phyloP scores from a whole-genome alignment of 2,797 vertebrate species.

The Alca torda region DNA sequence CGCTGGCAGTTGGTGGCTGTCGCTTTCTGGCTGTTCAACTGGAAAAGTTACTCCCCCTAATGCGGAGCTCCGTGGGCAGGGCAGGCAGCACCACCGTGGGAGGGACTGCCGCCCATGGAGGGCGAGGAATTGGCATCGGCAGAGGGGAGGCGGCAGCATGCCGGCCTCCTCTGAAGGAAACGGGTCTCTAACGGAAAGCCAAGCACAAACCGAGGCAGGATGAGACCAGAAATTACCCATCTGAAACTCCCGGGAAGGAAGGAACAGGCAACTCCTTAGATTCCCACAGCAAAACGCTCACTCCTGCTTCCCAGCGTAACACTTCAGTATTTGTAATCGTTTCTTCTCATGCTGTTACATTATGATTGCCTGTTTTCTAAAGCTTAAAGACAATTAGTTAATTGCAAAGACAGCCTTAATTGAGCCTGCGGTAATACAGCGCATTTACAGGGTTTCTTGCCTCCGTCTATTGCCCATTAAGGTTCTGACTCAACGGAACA shows the following conservation, averaged over 20 bases:
- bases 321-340: neutral
- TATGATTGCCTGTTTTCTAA: neutral
- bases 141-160: neutral
- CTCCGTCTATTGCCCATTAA: neutral
- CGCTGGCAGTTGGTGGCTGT: neutral
- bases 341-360: neutral
- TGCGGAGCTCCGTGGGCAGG: accelerated
- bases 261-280: neutral
- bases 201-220: neutral
- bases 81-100: accelerated
- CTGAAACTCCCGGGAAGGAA: neutral
- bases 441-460: neutral
- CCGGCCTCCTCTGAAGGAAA: neutral
- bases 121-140: too few relatives aligned
- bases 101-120: accelerated
- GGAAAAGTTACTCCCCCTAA: neutral
- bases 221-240: neutral
- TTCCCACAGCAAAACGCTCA: neutral
- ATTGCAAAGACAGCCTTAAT: neutral
- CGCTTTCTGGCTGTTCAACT: neutral
- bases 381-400: neutral
- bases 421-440: neutral
- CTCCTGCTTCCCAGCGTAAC: neutral
- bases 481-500: neutral
- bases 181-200: neutral